phyloP scores from a whole-genome alignment of 2,797 vertebrate species.

The Clarias platycephalus region DNA sequence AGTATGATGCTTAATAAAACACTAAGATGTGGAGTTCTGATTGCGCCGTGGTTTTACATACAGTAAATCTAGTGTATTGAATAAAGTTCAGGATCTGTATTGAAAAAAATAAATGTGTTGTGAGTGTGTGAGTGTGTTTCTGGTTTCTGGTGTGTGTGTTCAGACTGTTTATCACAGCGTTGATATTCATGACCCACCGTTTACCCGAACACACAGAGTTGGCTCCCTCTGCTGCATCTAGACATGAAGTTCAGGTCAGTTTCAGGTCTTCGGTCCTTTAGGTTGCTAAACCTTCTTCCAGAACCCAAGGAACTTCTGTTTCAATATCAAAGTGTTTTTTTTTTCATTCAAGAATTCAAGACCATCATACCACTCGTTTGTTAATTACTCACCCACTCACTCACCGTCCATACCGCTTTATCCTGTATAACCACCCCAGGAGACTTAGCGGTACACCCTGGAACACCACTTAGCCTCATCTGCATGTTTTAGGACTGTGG shows the following conservation, averaged over 20 bases:
- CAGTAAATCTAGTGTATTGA: not conserved
- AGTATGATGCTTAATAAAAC: not conserved
- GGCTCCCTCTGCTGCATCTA: constrained; percentile 34
- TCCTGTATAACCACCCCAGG: too few species aligned
- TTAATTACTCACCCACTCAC: not conserved
- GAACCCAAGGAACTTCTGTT: not conserved
- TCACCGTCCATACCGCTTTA: too few species aligned
- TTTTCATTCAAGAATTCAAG: not conserved
- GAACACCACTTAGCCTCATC: too few species aligned
- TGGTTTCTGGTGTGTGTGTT: not conserved
- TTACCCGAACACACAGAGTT: not conserved
- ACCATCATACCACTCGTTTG: not conserved
- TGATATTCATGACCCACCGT: not conserved
- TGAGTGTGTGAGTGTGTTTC: not conserved
- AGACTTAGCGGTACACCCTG: too few species aligned
- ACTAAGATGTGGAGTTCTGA: not conserved
- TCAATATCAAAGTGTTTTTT: not conserved
- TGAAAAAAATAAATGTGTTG: not conserved
- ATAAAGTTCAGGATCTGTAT: not conserved
- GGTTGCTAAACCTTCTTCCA: not conserved
- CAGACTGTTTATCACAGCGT: not conserved
- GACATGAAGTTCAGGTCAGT: not conserved
- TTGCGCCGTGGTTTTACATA: not conserved
- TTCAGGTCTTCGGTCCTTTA: not conserved
- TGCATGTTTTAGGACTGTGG: too few species aligned